phyloP scores from a whole-genome alignment of 2,113 vertebrate species.

The Silurus meridionalis region DNA sequence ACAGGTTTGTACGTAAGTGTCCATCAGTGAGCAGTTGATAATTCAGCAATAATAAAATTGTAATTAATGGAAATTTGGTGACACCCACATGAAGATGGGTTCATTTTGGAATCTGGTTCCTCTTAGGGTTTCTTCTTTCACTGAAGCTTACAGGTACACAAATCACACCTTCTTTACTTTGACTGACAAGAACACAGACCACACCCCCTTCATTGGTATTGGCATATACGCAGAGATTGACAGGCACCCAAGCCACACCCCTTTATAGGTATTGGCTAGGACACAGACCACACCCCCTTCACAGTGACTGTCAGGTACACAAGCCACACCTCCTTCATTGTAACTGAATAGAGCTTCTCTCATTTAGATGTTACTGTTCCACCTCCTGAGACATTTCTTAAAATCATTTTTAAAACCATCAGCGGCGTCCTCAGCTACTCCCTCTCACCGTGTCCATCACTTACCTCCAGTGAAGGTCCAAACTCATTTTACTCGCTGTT shows the following conservation, averaged over 20 bases:
- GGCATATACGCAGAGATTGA: neutral
- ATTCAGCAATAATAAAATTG: too few species aligned
- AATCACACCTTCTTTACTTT: neutral
- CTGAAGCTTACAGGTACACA: neutral
- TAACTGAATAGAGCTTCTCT: neutral
- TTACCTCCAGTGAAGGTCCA: neutral
- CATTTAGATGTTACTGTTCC: neutral
- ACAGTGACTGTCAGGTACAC: neutral
- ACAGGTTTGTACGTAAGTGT: too few species aligned
- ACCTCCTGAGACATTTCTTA: neutral
- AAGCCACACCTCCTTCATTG: neutral
- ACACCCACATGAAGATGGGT: too few species aligned
- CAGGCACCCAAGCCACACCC: neutral
- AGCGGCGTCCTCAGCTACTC: neutral
- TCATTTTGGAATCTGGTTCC: too few species aligned
- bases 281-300: neutral
- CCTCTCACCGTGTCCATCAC: neutral
- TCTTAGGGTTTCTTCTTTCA: neutral
- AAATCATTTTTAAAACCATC: neutral
- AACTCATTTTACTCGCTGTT: constrained; percentile 5
- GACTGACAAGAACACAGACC: neutral
- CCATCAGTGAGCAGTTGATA: too few species aligned
- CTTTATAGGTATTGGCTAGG: neutral
- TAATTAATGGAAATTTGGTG: too few species aligned
- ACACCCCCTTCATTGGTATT: neutral